Evolutionary conservation across 2,888 invertebrate genomes (phyloP).

Genomic region (Aphelenchoides bicaudatus): DNA sequence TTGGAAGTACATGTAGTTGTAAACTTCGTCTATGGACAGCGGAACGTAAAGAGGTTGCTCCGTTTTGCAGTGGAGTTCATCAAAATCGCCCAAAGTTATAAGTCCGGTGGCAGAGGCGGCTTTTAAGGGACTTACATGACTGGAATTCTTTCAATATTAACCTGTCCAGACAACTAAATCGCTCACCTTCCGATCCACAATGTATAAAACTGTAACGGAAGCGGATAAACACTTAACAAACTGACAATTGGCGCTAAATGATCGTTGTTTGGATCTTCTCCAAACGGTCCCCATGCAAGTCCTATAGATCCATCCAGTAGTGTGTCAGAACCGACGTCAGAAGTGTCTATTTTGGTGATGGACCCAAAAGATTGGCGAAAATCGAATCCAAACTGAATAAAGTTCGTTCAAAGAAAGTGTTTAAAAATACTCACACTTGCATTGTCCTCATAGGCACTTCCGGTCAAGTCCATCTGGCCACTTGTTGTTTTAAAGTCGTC

Average conservation of each 20-base stretch:
- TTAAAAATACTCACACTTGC: background rate
- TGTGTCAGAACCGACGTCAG: background rate
- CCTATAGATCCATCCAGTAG: background rate
- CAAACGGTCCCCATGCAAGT: conserved; percentile 1
- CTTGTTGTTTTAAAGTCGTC: conserved; percentile 2
- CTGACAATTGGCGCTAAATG: background rate
- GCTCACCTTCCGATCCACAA: conserved; percentile 1
- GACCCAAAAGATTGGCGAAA: background rate
- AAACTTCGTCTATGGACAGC: background rate
- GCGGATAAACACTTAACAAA: background rate
- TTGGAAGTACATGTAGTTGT: conserved; percentile 1
- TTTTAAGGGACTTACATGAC: background rate
- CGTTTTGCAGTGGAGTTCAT: background rate
- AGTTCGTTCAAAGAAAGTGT: background rate
- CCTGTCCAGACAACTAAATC: background rate
- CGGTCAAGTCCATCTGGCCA: background rate
- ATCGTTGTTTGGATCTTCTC: conserved; percentile 2
- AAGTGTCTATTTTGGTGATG: background rate
- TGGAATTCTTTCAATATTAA: too few species aligned
- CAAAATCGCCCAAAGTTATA: conserved; percentile 7
- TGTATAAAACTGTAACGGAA: conserved; percentile 9
- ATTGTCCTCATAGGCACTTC: conserved; percentile 1
- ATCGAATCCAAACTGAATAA: background rate
- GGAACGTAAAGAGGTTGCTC: background rate
- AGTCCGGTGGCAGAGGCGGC: background rate